A percentile compares a stretch with the other conserved stretches of the same genome.
phyloP scores from a whole-genome alignment of 2,797 vertebrate species.

The Fratercula arctica region DNA sequence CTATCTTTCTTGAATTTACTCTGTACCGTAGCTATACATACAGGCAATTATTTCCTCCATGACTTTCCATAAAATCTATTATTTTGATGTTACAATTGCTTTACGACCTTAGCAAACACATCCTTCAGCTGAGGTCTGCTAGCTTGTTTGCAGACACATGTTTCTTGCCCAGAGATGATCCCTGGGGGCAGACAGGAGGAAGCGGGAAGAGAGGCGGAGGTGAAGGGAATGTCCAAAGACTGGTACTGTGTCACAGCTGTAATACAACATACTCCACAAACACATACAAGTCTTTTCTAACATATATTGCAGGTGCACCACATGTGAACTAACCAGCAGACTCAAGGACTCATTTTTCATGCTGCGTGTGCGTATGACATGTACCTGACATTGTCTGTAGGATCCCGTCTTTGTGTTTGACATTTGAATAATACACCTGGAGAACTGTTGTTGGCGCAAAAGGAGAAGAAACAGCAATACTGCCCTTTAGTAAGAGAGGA shows the following conservation, averaged over 20 bases:
- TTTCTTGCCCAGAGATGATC: not conserved
- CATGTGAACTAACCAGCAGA: not conserved
- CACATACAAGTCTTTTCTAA: not conserved
- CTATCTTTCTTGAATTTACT: not conserved
- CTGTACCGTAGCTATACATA: not conserved
- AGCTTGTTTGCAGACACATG: not conserved
- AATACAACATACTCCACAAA: not conserved
- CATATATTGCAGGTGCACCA: not conserved
- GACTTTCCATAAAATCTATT: not conserved
- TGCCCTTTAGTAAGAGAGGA: not conserved
- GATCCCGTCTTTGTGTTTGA: not conserved
- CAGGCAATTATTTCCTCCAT: not conserved
- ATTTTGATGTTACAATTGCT: not conserved
- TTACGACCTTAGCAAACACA: not conserved
- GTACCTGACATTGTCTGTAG: not conserved
- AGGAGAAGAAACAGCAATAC: not conserved
- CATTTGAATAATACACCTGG: not conserved
- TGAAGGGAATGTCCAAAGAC: not conserved
- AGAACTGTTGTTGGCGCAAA: not conserved
- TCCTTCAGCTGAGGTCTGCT: not conserved
- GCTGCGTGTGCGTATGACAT: rapidly evolving
- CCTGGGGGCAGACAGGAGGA: not conserved
- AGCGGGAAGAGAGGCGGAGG: not conserved
- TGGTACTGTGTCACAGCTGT: not conserved
- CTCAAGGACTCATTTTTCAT: not conserved